Evolutionary conservation across 2,888 invertebrate species (phyloP).

Genomic region (Phragmatobia fuliginosa): DNA sequence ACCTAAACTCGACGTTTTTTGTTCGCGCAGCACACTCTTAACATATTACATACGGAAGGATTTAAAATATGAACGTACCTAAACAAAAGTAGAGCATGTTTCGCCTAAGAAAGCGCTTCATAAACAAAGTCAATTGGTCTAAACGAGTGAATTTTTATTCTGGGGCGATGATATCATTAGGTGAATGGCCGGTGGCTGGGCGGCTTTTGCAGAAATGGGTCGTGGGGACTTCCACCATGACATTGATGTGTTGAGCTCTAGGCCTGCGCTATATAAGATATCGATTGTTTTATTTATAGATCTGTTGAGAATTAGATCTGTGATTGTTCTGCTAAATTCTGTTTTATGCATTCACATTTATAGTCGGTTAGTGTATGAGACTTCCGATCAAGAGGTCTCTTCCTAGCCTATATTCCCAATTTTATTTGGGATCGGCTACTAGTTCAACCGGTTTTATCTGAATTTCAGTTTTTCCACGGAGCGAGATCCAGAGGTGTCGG

Average conservation of each 20-base stretch:
- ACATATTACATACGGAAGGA: conserved; percentile 55
- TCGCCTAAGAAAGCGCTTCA: conserved; percentile 76
- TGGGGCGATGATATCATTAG: conserved; percentile 83
- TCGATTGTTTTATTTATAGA: conserved; percentile 33
- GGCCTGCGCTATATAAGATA: conserved; percentile 38
- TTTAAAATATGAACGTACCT: conserved; percentile 55
- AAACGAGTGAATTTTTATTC: conserved; percentile 81
- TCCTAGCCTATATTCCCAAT: too few relatives aligned
- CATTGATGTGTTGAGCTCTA: conserved; percentile 67
- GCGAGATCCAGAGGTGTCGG: too few relatives aligned
- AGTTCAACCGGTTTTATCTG: too few relatives aligned
- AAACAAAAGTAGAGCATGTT: conserved; percentile 72
- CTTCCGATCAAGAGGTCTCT: too few relatives aligned
- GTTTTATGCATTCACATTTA: conserved; percentile 6
- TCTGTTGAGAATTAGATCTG: conserved; percentile 9
- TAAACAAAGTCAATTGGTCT: conserved; percentile 82
- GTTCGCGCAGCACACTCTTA: too few relatives aligned
- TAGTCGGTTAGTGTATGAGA: neutral
- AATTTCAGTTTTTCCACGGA: too few relatives aligned
- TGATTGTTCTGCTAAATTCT: neutral
- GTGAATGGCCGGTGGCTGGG: conserved; percentile 76
- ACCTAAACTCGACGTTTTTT: too few relatives aligned
- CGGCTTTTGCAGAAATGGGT: conserved; percentile 70
- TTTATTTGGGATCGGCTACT: too few relatives aligned
- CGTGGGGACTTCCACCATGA: conserved; percentile 74